Conservation (phyloP, 1,140 invertebrate species). For the Chelonus insularis region DNA sequence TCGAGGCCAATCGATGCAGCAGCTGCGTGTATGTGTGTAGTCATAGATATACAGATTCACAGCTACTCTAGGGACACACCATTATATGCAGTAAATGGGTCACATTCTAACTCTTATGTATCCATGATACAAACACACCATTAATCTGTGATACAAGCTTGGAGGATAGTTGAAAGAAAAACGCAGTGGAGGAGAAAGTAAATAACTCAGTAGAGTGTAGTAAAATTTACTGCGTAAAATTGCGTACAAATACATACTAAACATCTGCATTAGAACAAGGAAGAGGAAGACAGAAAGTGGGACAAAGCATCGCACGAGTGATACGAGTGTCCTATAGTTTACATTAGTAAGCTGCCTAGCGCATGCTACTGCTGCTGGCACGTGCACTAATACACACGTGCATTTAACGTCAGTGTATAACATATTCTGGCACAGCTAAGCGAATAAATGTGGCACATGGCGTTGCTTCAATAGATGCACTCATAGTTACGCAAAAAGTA, state of each 20-base stretch:
- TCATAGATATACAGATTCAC: background rate
- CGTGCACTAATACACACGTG: conserved; percentile 47
- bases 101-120: background rate
- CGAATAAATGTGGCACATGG: conserved; percentile 8
- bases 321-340: conserved; percentile 32
- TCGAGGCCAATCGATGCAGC: conserved; percentile 61
- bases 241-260: too few relatives aligned
- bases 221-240: too few relatives aligned
- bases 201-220: too few relatives aligned
- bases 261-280: background rate
- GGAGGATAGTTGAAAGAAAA: too few relatives aligned
- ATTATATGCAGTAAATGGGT: background rate
- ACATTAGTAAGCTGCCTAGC: conserved; percentile 18
- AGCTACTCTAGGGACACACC: background rate
- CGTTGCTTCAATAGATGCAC: background rate
- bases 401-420: conserved; percentile 29
- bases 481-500: too few relatives aligned
- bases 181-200: too few relatives aligned
- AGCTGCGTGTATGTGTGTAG: conserved; percentile 26
- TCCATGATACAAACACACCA: background rate
- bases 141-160: too few relatives aligned
- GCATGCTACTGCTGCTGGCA: conserved; percentile 30
- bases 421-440: too few relatives aligned
- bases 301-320: conserved; percentile 54
- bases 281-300: conserved; percentile 43